Evolutionary conservation across 2,797 vertebrate species (phyloP).

Genomic region (Gallinago solitaria): DNA sequence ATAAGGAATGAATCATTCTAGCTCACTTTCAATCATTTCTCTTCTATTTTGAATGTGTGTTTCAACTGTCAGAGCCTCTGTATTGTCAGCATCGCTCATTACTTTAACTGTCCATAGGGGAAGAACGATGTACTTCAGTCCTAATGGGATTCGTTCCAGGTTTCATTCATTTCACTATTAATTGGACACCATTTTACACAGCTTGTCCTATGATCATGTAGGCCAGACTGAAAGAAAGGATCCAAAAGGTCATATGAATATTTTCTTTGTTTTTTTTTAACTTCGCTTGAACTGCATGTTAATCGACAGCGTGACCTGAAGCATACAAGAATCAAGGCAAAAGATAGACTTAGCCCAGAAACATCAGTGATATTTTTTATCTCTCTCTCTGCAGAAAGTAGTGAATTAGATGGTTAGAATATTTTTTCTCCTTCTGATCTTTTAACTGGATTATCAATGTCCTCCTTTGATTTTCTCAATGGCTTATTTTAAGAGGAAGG

Average conservation of each 20-base stretch:
- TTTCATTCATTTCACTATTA: neutral
- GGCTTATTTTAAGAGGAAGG: constrained; percentile 9
- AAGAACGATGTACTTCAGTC: neutral
- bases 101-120: neutral
- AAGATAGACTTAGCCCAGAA: neutral
- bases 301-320: neutral
- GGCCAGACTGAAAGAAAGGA: neutral
- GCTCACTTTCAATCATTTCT: neutral
- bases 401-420: neutral
- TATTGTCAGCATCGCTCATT: neutral
- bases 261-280: neutral
- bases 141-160: neutral
- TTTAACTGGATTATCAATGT: constrained; percentile 49
- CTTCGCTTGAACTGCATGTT: neutral
- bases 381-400: neutral
- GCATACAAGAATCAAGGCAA: neutral
- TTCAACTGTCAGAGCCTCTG: neutral
- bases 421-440: constrained; percentile 35
- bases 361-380: neutral
- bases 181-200: neutral
- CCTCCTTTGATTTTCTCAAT: constrained; percentile 47
- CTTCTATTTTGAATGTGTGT: neutral
- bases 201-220: neutral
- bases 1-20: neutral
- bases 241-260: neutral